Percentiles rank a stretch among this genome's conserved stretches.
Evolutionary conservation across 2,797 vertebrate genomes (phyloP).

Genomic region (Lutjanus argentimaculatus): DNA sequence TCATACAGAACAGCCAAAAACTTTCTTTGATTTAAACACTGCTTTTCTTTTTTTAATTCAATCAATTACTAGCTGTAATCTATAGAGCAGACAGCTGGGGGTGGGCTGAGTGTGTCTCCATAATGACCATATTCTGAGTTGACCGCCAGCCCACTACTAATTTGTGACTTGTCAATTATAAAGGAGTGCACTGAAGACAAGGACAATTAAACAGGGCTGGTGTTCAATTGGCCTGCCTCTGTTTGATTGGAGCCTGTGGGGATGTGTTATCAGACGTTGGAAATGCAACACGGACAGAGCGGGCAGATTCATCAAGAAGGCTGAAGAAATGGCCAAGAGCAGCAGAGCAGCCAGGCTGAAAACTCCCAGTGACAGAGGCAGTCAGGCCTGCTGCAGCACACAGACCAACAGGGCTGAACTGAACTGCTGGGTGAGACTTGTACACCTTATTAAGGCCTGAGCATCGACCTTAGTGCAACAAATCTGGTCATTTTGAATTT

Average conservation of each 20-base stretch:
- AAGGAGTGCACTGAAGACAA: conserved; percentile 2
- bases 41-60: conserved; percentile 15
- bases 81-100: neutral
- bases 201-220: conserved; percentile 31
- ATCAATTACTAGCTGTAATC: conserved; percentile 27
- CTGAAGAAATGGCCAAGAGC: neutral
- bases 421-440: neutral
- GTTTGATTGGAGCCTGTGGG: conserved; percentile 18
- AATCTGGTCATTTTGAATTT: no score
- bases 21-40: neutral
- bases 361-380: conserved; percentile 19
- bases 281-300: conserved; percentile 6
- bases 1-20: neutral
- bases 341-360: conserved; percentile 20
- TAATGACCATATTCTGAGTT: conserved; percentile 42
- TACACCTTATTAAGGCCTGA: no score
- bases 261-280: conserved; percentile 23
- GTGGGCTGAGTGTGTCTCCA: neutral
- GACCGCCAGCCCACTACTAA: conserved; percentile 13
- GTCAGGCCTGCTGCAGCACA: conserved; percentile 20
- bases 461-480: no score
- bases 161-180: conserved; percentile 34
- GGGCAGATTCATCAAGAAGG: neutral
- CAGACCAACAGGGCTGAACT: neutral
- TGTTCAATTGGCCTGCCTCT: conserved; percentile 9